Evolutionary conservation across 2,888 invertebrate species (phyloP).

Genomic region (Lepidonotus clava): DNA sequence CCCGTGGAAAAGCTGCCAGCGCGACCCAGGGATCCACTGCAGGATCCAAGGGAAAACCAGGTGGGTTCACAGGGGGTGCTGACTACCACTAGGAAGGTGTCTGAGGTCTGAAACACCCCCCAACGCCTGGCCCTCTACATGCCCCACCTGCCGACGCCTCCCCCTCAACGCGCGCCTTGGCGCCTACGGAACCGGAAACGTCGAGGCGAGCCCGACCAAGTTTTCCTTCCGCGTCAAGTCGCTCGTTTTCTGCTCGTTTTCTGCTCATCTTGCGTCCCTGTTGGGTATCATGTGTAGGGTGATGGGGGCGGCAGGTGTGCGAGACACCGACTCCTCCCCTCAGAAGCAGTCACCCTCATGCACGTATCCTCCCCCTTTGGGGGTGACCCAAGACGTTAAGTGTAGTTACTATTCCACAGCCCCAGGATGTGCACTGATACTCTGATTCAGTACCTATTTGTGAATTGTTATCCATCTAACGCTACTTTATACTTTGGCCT

Average conservation of each 20-base stretch:
- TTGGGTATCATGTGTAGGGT: neutral
- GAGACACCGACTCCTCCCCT: no score
- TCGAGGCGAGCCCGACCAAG: neutral
- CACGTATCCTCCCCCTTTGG: no score
- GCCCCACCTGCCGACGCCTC: neutral
- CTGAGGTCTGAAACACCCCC: neutral
- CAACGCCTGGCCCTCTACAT: neutral
- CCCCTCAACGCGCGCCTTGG: no score
- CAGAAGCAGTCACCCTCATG: no score
- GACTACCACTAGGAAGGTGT: neutral
- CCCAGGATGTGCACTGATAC: no score
- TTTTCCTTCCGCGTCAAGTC: neutral
- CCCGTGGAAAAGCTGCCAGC: neutral
- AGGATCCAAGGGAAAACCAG: neutral
- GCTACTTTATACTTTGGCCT: no score
- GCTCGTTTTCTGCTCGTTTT: neutral
- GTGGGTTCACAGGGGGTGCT: neutral
- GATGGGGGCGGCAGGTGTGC: neutral
- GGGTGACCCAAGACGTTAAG: no score
- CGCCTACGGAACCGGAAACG: neutral
- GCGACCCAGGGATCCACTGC: neutral
- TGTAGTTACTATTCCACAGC: no score
- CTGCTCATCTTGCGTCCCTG: neutral
- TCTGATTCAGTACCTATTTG: no score
- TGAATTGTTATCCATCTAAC: no score